These are phyloP conservation scores for Scaptomyza tumidula DNA, from an alignment of 2,888 invertebrate species.

Conservation along the genomic window DNA sequence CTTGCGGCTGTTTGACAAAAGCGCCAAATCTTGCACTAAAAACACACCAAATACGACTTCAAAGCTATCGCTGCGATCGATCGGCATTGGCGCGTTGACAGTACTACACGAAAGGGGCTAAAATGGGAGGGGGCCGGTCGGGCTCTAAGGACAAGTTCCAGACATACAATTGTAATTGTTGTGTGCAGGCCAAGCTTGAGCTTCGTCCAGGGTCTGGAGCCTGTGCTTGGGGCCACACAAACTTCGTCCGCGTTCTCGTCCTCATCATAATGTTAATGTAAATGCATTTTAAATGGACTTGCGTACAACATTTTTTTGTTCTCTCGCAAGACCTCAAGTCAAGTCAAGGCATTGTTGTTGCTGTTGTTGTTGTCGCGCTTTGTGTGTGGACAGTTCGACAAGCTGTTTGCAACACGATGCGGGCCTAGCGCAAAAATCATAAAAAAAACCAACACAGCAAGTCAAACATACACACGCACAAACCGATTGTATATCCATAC, in stretches of 20 bases:
- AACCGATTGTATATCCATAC: constrained; percentile 16
- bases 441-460: constrained; percentile 42
- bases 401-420: constrained; percentile 83
- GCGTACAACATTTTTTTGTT: constrained; percentile 76
- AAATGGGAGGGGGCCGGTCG: not conserved
- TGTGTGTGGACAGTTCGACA: constrained; percentile 78
- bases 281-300: constrained; percentile 83
- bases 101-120: constrained; percentile 21
- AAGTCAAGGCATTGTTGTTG: constrained; percentile 45
- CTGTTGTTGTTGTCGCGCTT: constrained; percentile 66
- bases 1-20: constrained; percentile 77
- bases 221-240: constrained; percentile 52
- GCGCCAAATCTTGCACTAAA: constrained; percentile 83
- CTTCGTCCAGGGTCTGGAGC: constrained; percentile 6
- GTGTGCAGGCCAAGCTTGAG: constrained; percentile 24
- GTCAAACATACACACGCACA: constrained; percentile 18
- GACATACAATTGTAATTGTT: constrained; percentile 61
- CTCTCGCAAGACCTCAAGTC: constrained; percentile 28
- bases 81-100: constrained; percentile 71
- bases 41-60: constrained; percentile 83
- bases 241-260: constrained; percentile 46
- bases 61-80: constrained; percentile 83
- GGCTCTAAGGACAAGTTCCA: constrained; percentile 24
- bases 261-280: constrained; percentile 84
- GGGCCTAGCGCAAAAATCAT: constrained; percentile 68